Evolutionary conservation across 2,113 vertebrate species (phyloP), one percentile per base, ranked within the genome.

Genomic region (Upupa epops): DNA sequence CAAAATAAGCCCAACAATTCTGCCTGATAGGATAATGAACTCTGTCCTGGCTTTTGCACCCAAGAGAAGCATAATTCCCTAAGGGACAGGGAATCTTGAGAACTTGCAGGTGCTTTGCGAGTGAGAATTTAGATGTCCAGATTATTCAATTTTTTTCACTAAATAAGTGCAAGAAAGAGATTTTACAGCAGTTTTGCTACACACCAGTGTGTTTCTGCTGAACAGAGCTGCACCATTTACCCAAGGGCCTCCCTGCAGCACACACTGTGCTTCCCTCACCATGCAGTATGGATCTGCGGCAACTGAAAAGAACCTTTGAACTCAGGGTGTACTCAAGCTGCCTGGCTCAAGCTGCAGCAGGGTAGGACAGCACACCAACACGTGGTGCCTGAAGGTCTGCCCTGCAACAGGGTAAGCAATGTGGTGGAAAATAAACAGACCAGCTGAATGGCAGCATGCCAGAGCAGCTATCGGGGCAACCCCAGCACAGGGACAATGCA

Each of bases 1-100:
- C 65, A 61, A 79, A 93, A n/a, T 76, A 91, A 92, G 37, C 79
- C 51, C 68, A 71, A 61, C 81, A 73, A 84, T 92, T 92, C 83
- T 28, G 70, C 70, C 85, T 73, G 88, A 94, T 83, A 83, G 7
- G 37, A 76, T 91, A 85, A 95, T 86, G 74, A 89, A 55, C 34
- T 69, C 85, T 89, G 91, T 85, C 93, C 92, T 87, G 79, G 82
- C 71, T 94, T 82, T 54, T 65, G 70, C 78, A 72, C 84, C 3
- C 1, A 66, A 55, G 59, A 46, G 28, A 85, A 70, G 28, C 0
- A 0, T 92, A 95, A 95, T 91, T n/a, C 93, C 78, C 78, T 51
- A 54, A 63, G 76, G 78, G 68, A 73, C 22, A 45, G n/a, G 56
- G 37, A 75, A 51, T 26, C 26, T 1, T 0, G 61, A 46, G 63